Evolutionary conservation across 2,113 vertebrate genomes (phyloP), one percentile per base, ranked within the genome.

Genomic region (Nanorana parkeri): DNA sequence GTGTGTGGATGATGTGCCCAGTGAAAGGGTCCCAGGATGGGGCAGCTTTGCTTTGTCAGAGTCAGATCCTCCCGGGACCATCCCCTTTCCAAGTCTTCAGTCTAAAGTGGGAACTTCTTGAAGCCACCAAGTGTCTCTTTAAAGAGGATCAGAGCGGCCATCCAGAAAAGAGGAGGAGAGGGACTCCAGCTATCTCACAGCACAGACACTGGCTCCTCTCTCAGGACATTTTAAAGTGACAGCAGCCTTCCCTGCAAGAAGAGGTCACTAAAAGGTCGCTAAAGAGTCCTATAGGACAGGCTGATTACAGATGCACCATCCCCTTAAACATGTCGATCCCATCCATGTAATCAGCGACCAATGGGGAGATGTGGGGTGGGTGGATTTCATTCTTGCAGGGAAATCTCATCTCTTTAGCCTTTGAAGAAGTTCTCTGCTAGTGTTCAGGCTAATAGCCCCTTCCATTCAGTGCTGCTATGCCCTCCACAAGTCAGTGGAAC

Each of bases 251-350:
- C 92, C 91, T 68, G 93, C 93, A 89, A 93, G 92, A 90, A 91
- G 91, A 92, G 95, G 95, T 96, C 96, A 97, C 88, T 68, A 87
- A 92, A 92, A 94, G 96, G 95, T 96, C 96, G 94, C 87, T 90
- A 86, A 84, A 91, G 92, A 92, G 92, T 92, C 92, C 91, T 91
- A 82, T 86, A 87, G 91, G 89, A 87, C 86, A 65, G 92, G 88
- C 88, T 87, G 88, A 90, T 89, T 88, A 88, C 73, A 86, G 87
- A 90, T 89, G 88, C 91, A 85, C 87, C 88, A 80, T 86, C 85
- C 88, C 89, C 89, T 86, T 84, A 55, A 85, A 89, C 88, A 87
- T 87, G 88, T 87, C 88, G 81, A 87, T 85, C 89, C 88, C 85
- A 80, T 84, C 85, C 75, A 71, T 56, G 87, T 84, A 85, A 89